Conservation (phyloP, 2,113 vertebrate species). For the Mungos mungo region DNA sequence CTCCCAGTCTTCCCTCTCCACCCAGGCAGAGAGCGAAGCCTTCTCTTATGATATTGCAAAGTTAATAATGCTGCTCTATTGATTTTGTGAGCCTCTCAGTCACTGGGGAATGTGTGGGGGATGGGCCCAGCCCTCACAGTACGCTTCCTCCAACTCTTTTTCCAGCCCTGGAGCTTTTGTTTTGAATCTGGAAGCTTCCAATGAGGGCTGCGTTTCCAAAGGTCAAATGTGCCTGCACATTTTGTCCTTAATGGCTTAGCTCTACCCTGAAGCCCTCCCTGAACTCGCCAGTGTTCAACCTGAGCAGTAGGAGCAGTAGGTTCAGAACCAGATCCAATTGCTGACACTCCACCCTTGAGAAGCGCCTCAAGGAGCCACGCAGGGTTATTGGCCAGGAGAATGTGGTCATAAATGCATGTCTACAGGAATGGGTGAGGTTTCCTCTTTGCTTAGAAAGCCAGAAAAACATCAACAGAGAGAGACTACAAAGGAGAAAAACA, state of each 20-base stretch:
- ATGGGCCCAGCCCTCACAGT: conserved; percentile 35
- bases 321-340: neutral
- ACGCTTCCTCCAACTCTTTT: conserved; percentile 64
- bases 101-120: conserved; percentile 56
- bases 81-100: conserved; percentile 77
- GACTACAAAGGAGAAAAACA: conserved; percentile 77
- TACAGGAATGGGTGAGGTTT: conserved; percentile 83
- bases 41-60: conserved; percentile 71
- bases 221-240: conserved; percentile 46
- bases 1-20: conserved; percentile 42
- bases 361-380: conserved; percentile 53
- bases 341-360: conserved; percentile 77
- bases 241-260: conserved; percentile 55
- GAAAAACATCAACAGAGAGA: conserved; percentile 80
- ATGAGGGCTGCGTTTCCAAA: conserved; percentile 54
- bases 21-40: conserved; percentile 66
- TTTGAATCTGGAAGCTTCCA: conserved; percentile 60
- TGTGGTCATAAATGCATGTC: conserved; percentile 78
- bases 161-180: conserved; percentile 72
- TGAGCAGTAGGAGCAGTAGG: neutral
- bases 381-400: conserved; percentile 70
- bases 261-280: conserved; percentile 15
- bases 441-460: conserved; percentile 85
- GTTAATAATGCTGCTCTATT: conserved; percentile 83
- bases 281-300: conserved; percentile 40